These are phyloP conservation scores for Drosophila engyochracea DNA, from an alignment of 2,888 invertebrate species.

Conservation along the genomic window DNA sequence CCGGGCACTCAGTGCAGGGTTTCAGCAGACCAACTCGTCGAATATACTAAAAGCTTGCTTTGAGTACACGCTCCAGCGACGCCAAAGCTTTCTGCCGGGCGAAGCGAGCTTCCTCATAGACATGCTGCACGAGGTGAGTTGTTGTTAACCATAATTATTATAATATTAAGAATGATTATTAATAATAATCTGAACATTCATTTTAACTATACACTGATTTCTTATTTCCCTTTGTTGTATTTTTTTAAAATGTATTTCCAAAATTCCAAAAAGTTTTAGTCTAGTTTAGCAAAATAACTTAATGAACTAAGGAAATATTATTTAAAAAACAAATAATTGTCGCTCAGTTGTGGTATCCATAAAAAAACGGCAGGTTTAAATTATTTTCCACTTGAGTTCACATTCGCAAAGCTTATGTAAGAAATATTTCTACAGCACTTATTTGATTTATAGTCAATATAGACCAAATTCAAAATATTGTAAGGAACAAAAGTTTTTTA, in stretches of 20 bases:
- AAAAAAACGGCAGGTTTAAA: background rate
- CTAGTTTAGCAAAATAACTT: background rate
- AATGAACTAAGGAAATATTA: background rate
- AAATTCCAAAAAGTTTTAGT: background rate
- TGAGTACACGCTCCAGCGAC: slow-evolving; percentile 81
- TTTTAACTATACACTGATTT: background rate
- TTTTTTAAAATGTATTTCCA: background rate
- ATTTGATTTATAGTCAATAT: slow-evolving; percentile 14
- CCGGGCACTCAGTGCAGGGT: slow-evolving; percentile 83
- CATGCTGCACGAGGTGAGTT: slow-evolving; percentile 84
- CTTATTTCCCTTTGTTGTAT: rapidly evolving
- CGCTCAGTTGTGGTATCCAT: background rate
- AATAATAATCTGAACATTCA: too few relatives aligned
- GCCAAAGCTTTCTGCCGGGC: slow-evolving; percentile 84
- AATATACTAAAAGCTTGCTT: slow-evolving; percentile 84
- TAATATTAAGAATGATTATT: background rate
- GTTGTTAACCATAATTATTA: background rate
- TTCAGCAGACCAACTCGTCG: slow-evolving; percentile 85
- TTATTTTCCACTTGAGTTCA: background rate
- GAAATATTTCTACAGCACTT: background rate
- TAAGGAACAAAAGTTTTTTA: slow-evolving; percentile 16
- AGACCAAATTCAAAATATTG: slow-evolving; percentile 14
- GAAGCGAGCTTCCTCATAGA: slow-evolving; percentile 85
- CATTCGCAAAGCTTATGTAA: background rate
- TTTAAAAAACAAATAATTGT: background rate